phyloP scores from a whole-genome alignment of 92 coral and sea anemone species.

The Paramuricea clavata region DNA sequence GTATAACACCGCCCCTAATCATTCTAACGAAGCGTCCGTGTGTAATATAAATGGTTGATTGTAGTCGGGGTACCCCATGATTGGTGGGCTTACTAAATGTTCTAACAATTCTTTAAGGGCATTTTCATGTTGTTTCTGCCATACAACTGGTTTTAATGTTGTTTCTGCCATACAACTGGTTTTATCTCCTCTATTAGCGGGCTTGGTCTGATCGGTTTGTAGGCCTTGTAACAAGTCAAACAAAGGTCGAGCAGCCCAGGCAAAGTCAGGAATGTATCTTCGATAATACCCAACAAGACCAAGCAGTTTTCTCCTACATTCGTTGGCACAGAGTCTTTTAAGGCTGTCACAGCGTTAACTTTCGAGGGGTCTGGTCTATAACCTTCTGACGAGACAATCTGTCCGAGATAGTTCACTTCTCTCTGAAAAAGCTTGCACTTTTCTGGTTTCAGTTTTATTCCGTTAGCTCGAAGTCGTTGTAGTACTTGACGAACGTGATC shows the following conservation, averaged over 20 bases:
- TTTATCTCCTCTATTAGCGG: neutral
- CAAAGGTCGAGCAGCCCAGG: constrained; percentile 20
- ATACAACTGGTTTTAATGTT: too few relatives aligned
- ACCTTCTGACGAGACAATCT: constrained; percentile 12
- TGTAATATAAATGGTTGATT: constrained; percentile 49
- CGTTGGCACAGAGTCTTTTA: neutral
- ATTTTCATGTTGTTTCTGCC: too few relatives aligned
- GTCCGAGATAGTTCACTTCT: constrained; percentile 33
- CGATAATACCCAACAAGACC: constrained; percentile 32
- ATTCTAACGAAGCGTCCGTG: constrained; percentile 35
- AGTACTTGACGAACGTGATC: constrained; percentile 33
- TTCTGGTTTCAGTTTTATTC: constrained; percentile 36
- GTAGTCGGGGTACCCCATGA: constrained; percentile 69
- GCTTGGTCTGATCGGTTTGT: neutral
- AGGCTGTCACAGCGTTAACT: neutral
- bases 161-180: too few relatives aligned
- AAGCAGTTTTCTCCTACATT: constrained; percentile 25
- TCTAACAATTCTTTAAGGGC: constrained; percentile 53
- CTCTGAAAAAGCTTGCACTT: constrained; percentile 13
- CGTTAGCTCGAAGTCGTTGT: constrained; percentile 27
- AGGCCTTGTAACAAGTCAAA: constrained; percentile 27
- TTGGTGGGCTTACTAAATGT: constrained; percentile 53
- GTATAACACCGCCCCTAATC: constrained; percentile 43
- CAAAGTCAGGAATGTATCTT: constrained; percentile 31
- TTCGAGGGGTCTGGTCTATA: constrained; percentile 22